These are phyloP conservation scores for Pardalotus punctatus DNA, from an alignment of 2,113 vertebrate species.

Conservation along the genomic window DNA sequence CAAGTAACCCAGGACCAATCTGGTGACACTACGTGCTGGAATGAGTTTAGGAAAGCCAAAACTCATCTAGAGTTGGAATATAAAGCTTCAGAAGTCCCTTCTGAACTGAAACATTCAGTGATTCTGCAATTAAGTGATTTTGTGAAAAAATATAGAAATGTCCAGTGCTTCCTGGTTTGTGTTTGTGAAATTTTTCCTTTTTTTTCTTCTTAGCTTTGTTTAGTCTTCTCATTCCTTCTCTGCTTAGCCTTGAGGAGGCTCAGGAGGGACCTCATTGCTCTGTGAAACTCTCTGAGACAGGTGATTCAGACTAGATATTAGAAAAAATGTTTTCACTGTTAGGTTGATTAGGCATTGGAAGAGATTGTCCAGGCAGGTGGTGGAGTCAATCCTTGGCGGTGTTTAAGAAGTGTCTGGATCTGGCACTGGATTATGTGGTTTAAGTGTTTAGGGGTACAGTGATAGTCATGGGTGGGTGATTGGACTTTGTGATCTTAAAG, in stretches of 20 bases:
- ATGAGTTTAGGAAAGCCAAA: not conserved
- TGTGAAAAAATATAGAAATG: not conserved
- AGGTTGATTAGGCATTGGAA: not conserved
- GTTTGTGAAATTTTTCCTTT: not conserved
- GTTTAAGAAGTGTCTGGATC: not conserved
- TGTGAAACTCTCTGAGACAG: not conserved
- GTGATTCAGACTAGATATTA: not conserved
- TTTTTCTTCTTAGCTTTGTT: not conserved
- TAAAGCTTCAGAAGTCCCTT: not conserved
- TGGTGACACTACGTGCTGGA: not conserved
- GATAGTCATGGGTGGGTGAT: too few relatives aligned
- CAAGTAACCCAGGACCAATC: not conserved
- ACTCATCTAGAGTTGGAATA: not conserved
- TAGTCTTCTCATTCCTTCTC: not conserved
- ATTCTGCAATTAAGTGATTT: not conserved
- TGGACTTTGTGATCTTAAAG: not conserved
- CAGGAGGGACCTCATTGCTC: accelerated
- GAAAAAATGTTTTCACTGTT: not conserved
- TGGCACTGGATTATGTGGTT: not conserved
- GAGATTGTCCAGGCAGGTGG: not conserved
- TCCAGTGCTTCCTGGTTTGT: not conserved
- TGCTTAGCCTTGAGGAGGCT: not conserved
- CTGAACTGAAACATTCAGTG: not conserved
- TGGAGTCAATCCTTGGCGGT: accelerated
- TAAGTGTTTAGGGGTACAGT: not conserved